Evolutionary conservation across 1,140 invertebrate genomes (phyloP).

Genomic region (Drosophila bifasciata): DNA sequence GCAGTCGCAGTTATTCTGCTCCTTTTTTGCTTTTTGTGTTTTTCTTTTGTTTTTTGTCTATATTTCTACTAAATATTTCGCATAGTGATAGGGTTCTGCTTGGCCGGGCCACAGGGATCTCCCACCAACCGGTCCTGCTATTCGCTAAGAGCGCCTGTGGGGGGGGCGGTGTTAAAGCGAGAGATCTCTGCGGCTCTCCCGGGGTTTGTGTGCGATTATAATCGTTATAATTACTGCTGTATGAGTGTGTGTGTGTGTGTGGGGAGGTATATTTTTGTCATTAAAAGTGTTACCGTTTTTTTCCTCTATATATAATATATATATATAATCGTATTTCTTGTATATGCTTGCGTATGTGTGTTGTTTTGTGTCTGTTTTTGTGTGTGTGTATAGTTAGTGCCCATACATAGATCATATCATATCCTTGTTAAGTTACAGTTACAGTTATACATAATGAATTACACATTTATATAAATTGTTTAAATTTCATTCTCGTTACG

Average conservation of each 20-base stretch:
- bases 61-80: slow-evolving; percentile 51
- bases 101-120: slow-evolving; percentile 1
- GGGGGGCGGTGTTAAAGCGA: too few relatives aligned
- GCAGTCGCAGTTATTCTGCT: slow-evolving; percentile 18
- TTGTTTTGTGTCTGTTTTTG: slow-evolving; percentile 39
- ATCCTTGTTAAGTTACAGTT: slow-evolving; percentile 67
- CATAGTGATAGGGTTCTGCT: slow-evolving; percentile 6
- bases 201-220: slow-evolving; percentile 36
- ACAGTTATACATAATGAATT: slow-evolving; percentile 72
- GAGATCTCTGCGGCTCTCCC: slow-evolving; percentile 3
- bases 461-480: slow-evolving; percentile 60
- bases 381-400: slow-evolving; percentile 52
- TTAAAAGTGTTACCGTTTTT: slow-evolving; percentile 50
- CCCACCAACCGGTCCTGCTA: neutral
- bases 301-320: slow-evolving; percentile 42
- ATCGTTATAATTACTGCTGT: slow-evolving; percentile 49
- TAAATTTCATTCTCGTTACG: slow-evolving; percentile 36
- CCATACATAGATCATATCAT: slow-evolving; percentile 63
- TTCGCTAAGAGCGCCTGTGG: too few relatives aligned
- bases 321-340: slow-evolving; percentile 45
- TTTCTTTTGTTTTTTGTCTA: slow-evolving; percentile 28
- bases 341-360: slow-evolving; percentile 33
- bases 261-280: slow-evolving; percentile 1
- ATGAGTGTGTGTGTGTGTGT: slow-evolving; percentile 21
- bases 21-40: slow-evolving; percentile 12